A percentile compares a stretch with the other conserved stretches of the same genome.
phyloP scores from a whole-genome alignment of 2,797 vertebrate genomes.

The Parambassis ranga region DNA sequence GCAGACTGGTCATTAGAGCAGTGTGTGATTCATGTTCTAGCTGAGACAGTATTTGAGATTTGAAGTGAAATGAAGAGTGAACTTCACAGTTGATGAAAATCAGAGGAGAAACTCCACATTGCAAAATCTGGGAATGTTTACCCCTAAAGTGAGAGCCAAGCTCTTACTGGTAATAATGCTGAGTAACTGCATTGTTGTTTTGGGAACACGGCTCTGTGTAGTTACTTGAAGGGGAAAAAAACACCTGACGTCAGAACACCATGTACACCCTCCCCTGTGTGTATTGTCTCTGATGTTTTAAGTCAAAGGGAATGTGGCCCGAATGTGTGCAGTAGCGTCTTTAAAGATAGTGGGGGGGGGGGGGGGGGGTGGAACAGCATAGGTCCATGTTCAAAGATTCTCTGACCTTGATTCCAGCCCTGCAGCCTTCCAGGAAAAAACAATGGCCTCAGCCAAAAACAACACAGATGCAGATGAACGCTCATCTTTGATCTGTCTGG shows the following conservation, averaged over 20 bases:
- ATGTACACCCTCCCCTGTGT: neutral
- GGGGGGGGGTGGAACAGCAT: constrained; percentile 37
- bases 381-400: constrained; percentile 43
- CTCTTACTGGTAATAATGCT: constrained; percentile 8
- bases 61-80: constrained; percentile 24
- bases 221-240: neutral
- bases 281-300: constrained; percentile 16
- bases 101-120: constrained; percentile 8
- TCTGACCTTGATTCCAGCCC: constrained; percentile 31
- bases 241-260: constrained; percentile 5
- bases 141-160: neutral
- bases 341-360: neutral
- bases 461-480: constrained; percentile 33
- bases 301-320: neutral
- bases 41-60: neutral
- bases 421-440: constrained; percentile 43
- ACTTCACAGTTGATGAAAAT: constrained; percentile 28
- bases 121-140: constrained; percentile 10
- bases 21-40: neutral
- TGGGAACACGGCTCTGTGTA: neutral
- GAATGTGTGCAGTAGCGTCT: constrained; percentile 12
- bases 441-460: constrained; percentile 38
- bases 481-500: constrained; percentile 30
- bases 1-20: constrained; percentile 1
- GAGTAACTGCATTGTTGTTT: constrained; percentile 17